phyloP scores from a whole-genome alignment of 2,797 vertebrate species.

The Oryzias sinensis region DNA sequence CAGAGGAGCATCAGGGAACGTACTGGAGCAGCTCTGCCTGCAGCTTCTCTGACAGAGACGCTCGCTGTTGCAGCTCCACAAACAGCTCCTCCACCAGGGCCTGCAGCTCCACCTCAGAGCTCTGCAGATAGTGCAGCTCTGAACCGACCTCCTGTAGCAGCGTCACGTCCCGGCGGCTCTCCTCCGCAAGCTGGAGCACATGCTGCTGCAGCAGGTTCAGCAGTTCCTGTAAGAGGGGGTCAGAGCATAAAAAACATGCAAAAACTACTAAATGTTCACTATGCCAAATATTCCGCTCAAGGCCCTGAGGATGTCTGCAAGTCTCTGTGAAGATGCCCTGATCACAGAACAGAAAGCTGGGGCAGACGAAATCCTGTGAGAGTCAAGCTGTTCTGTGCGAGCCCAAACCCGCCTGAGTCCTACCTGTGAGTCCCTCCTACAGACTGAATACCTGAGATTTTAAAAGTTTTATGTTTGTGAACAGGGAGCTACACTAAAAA shows the following conservation, averaged over 20 bases:
- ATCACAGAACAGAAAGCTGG: neutral
- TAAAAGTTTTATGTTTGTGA: no score
- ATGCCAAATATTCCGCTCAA: neutral
- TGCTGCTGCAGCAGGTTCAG: conserved; percentile 62
- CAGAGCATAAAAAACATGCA: neutral
- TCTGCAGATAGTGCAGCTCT: conserved; percentile 74
- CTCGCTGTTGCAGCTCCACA: conserved; percentile 52
- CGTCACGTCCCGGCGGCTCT: conserved; percentile 49
- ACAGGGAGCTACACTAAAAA: no score
- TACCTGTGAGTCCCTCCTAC: conserved; percentile 14
- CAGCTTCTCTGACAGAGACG: conserved; percentile 46
- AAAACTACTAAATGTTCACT: neutral
- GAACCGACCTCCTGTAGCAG: conserved; percentile 67
- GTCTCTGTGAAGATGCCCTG: neutral
- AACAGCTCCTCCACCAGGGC: conserved; percentile 76
- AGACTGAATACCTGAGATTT: no score
- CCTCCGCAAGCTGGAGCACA: conserved; percentile 48
- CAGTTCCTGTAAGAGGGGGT: conserved; percentile 48
- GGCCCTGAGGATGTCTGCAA: neutral
- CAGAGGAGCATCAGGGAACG: neutral
- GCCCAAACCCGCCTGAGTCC: conserved; percentile 28
- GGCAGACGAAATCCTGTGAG: conserved; percentile 19
- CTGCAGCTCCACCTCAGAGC: conserved; percentile 73
- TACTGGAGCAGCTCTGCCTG: conserved; percentile 68
- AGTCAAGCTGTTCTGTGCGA: conserved; percentile 23